These are phyloP conservation scores for Pectinophora gossypiella DNA, from an alignment of 1,140 invertebrate genomes.

Conservation along the genomic window DNA sequence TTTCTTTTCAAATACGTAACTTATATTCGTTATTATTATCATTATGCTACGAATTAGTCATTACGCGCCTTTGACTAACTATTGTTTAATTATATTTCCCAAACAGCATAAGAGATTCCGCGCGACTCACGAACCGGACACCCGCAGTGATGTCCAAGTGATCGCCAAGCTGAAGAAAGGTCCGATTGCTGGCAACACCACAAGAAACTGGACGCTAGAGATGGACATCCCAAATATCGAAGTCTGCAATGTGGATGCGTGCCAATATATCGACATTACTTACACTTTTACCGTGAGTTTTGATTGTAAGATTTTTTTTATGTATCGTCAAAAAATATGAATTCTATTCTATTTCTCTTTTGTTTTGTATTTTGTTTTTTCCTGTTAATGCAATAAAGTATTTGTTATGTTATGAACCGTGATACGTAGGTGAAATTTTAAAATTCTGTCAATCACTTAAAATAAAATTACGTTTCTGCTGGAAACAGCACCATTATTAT, in stretches of 20 bases:
- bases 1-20: too few relatives aligned
- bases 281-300: constrained; percentile 78
- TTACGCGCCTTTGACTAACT: too few relatives aligned
- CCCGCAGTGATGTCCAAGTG: constrained; percentile 70
- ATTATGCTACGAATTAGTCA: too few relatives aligned
- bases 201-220: constrained; percentile 76
- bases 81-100: too few relatives aligned
- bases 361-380: not conserved
- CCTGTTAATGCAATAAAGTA: not conserved
- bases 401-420: not conserved
- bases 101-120: constrained; percentile 43
- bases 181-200: constrained; percentile 74
- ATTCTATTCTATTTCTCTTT: not conserved
- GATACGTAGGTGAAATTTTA: not conserved
- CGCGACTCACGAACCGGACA: constrained; percentile 54
- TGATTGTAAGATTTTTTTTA: not conserved
- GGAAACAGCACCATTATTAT: not conserved
- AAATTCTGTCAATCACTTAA: not conserved
- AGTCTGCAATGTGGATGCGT: constrained; percentile 79
- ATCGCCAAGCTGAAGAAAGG: constrained; percentile 76
- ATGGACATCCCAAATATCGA: constrained; percentile 79
- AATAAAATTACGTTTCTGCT: not conserved
- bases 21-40: too few relatives aligned
- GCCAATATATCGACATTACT: constrained; percentile 79
- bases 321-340: not conserved